phyloP scores from a whole-genome alignment of 2,888 invertebrate genomes.

The Pristionchus japonicus region DNA sequence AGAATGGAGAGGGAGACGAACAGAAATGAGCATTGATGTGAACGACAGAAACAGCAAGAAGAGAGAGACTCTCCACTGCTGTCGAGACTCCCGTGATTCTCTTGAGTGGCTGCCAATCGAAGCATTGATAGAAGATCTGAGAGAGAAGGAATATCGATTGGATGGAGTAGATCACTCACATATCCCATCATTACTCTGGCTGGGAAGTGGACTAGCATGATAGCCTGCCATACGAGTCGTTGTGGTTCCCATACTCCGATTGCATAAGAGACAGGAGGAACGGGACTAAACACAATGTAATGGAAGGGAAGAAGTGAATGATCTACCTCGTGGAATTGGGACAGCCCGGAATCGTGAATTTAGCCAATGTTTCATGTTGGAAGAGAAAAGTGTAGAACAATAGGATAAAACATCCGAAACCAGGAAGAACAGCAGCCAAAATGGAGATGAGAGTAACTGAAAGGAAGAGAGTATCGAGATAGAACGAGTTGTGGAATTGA shows the following conservation, averaged over 20 bases:
- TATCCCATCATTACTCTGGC: slow-evolving; percentile 59
- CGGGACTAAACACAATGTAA: slow-evolving; percentile 56
- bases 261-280: slow-evolving; percentile 72
- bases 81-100: neutral
- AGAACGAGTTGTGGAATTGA: neutral
- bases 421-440: slow-evolving; percentile 70
- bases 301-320: neutral
- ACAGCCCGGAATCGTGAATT: slow-evolving; percentile 43
- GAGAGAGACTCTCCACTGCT: slow-evolving; percentile 3
- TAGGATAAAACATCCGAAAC: slow-evolving; percentile 66
- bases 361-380: neutral
- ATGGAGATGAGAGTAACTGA: slow-evolving; percentile 58
- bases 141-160: neutral
- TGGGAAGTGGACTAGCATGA: slow-evolving; percentile 71
- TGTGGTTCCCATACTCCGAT: slow-evolving; percentile 74
- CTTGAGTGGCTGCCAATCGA: slow-evolving; percentile 29
- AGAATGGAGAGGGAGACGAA: slow-evolving; percentile 48
- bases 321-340: slow-evolving; percentile 1
- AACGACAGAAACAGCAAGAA: slow-evolving; percentile 68
- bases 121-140: slow-evolving; percentile 28
- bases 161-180: neutral
- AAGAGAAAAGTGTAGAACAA: slow-evolving; percentile 75
- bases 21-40: slow-evolving; percentile 71
- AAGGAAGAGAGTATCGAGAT: slow-evolving; percentile 1
- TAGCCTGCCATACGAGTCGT: slow-evolving; percentile 70